phyloP scores from a whole-genome alignment of 2,888 invertebrate genomes.

The Ernsta delagoae region DNA sequence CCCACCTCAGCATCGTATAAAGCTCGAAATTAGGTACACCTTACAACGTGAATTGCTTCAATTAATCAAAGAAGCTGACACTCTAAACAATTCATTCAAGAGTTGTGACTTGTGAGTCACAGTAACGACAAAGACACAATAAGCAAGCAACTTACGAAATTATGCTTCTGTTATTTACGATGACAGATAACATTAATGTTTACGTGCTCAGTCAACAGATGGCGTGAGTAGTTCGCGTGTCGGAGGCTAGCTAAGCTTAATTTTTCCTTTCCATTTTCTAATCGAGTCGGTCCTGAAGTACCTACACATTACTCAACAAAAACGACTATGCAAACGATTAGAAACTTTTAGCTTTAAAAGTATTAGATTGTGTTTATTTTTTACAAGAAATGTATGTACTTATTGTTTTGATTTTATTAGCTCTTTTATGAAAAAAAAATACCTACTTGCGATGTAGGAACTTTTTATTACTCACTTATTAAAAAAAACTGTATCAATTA shows the following conservation, averaged over 20 bases:
- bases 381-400: constrained; percentile 8
- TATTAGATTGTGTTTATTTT: constrained; percentile 18
- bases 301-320: background rate
- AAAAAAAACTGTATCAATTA: too few relatives aligned
- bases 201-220: constrained; percentile 27
- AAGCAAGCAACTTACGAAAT: background rate
- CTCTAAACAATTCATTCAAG: background rate
- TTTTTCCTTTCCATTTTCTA: constrained; percentile 30
- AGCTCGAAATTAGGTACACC: background rate
- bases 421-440: too few relatives aligned
- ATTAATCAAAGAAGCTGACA: background rate
- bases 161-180: constrained; percentile 9
- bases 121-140: constrained; percentile 3
- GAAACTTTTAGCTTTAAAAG: background rate
- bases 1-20: background rate
- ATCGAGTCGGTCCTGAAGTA: constrained; percentile 4
- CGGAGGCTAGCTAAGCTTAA: background rate
- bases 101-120: too few relatives aligned
- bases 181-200: constrained; percentile 16
- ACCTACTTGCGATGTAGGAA: too few relatives aligned
- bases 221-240: constrained; percentile 29
- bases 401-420: background rate
- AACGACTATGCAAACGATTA: constrained; percentile 20
- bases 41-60: background rate
- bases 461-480: too few relatives aligned